phyloP scores from a whole-genome alignment of 1,140 invertebrate genomes.

The Ridgeia piscesae region DNA sequence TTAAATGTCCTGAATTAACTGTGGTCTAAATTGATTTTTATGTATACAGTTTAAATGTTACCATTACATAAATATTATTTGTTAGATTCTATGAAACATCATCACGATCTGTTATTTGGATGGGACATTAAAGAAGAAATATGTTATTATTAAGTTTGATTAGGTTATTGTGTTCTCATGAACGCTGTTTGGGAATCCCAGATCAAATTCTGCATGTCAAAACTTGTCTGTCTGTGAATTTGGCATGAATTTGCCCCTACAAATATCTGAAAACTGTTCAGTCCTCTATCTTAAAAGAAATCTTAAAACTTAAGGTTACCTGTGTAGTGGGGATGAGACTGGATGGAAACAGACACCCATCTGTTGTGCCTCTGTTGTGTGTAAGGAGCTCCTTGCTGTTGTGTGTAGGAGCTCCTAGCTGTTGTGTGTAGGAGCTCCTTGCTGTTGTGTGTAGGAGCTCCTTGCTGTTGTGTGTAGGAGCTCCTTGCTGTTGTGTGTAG shows the following conservation, averaged over 20 bases:
- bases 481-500: not conserved
- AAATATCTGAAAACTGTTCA: not conserved
- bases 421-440: not conserved
- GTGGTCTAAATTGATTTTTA: too few species aligned
- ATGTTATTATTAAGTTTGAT: too few species aligned
- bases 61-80: too few species aligned
- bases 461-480: not conserved
- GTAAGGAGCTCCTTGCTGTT: not conserved
- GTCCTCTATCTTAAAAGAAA: not conserved
- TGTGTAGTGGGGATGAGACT: not conserved
- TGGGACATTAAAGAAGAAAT: too few species aligned
- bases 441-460: not conserved
- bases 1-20: too few species aligned
- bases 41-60: too few species aligned
- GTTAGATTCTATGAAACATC: too few species aligned
- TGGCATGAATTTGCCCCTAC: not conserved
- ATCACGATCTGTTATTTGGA: too few species aligned
- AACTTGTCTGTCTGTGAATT: not conserved
- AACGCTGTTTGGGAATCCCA: too few species aligned
- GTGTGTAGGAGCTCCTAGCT: not conserved
- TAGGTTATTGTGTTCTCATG: too few species aligned
- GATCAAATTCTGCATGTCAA: not conserved
- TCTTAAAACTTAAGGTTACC: not conserved
- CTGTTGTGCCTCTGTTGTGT: not conserved
- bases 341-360: not conserved